phyloP scores from a whole-genome alignment of 2,888 invertebrate genomes.

The Reticulitermes lucifugus region DNA sequence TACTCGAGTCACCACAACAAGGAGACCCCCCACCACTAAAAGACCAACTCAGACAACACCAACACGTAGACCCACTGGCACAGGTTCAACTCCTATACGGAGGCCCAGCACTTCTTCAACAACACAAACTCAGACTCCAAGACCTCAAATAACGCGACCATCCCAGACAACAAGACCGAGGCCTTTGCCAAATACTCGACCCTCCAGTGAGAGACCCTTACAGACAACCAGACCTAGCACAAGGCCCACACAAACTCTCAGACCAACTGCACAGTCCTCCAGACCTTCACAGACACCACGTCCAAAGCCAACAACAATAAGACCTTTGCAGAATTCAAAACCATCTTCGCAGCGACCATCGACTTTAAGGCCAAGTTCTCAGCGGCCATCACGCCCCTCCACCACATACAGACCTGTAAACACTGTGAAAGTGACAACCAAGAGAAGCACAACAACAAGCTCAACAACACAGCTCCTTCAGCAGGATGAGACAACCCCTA shows the following conservation, averaged over 20 bases:
- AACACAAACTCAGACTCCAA: not conserved
- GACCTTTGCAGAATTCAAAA: not conserved
- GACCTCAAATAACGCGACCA: not conserved
- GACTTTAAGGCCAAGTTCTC: constrained; percentile 55
- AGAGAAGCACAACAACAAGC: constrained; percentile 48
- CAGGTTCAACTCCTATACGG: not conserved
- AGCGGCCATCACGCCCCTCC: constrained; percentile 55
- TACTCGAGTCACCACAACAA: not conserved
- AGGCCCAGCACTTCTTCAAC: not conserved
- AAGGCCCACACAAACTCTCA: not conserved
- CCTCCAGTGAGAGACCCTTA: not conserved
- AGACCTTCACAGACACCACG: constrained; percentile 54
- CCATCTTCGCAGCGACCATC: constrained; percentile 18
- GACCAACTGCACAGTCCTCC: not conserved
- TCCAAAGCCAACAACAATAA: constrained; percentile 54
- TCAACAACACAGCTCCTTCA: constrained; percentile 2
- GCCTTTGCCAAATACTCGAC: constrained; percentile 9
- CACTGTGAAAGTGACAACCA: constrained; percentile 22
- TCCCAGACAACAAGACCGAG: not conserved
- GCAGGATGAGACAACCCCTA: constrained; percentile 55
- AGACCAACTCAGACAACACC: constrained; percentile 57
- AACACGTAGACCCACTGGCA: not conserved
- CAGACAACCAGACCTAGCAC: not conserved
- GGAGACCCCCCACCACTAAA: constrained; percentile 49
- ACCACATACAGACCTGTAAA: constrained; percentile 53